Percentiles rank a stretch among this genome's conserved stretches.
Conservation (phyloP, 2,113 vertebrate genomes). For the Peromyscus polionotus region DNA sequence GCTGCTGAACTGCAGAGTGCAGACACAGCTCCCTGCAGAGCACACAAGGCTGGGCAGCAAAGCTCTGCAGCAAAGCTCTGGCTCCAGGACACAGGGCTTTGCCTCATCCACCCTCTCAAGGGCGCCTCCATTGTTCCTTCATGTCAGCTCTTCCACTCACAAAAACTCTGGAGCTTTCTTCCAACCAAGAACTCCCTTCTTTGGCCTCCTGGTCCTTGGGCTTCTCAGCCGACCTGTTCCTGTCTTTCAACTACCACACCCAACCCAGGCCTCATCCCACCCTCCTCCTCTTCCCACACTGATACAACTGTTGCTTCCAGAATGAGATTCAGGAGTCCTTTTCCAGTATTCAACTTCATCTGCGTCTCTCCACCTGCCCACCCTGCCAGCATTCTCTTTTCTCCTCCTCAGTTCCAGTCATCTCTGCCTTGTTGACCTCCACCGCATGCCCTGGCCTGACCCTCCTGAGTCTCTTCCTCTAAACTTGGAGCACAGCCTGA, state of each 20-base stretch:
- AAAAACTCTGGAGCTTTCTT: neutral
- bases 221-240: neutral
- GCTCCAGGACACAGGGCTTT: neutral
- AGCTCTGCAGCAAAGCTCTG: neutral
- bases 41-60: neutral
- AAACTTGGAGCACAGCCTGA: neutral
- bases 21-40: neutral
- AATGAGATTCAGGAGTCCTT: neutral
- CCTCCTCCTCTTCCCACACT: neutral
- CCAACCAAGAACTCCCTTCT: neutral
- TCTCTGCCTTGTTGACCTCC: neutral
- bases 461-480: neutral
- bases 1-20: too few relatives aligned
- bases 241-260: neutral
- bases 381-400: accelerated
- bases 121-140: neutral
- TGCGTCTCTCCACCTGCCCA: neutral
- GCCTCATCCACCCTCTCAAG: neutral
- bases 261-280: neutral
- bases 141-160: neutral
- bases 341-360: neutral
- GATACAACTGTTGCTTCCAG: neutral
- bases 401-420: neutral
- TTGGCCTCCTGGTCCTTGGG: neutral
- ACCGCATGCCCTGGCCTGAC: neutral